A percentile compares a stretch with the other conserved stretches of the same genome.
Conservation (phyloP, 2,113 vertebrate species). For the Vanacampus margaritifer region DNA sequence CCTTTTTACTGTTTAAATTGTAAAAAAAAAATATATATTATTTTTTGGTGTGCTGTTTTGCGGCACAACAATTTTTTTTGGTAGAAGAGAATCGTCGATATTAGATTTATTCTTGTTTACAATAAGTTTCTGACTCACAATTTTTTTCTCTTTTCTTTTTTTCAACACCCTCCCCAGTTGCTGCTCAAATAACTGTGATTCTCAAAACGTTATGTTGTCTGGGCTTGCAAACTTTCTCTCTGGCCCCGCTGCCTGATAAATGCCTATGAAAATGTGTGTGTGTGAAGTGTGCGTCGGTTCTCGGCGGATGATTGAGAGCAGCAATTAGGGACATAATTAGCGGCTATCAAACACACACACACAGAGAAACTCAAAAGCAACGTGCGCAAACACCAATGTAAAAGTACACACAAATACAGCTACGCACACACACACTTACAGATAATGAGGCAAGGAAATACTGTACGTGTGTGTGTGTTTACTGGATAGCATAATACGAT, state of each 20-base stretch:
- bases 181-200: conserved; percentile 17
- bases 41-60: too few species aligned
- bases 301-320: conserved; percentile 65
- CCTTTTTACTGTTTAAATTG: too few species aligned
- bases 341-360: conserved; percentile 51
- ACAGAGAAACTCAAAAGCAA: conserved; percentile 2
- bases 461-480: conserved; percentile 49
- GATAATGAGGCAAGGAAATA: conserved; percentile 47
- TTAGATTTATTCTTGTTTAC: too few species aligned
- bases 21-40: too few species aligned
- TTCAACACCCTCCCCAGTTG: background rate
- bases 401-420: conserved; percentile 12
- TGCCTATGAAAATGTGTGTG: conserved; percentile 12
- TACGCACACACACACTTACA: conserved; percentile 14
- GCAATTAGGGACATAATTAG: conserved; percentile 70
- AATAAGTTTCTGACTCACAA: too few species aligned
- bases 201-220: conserved; percentile 18
- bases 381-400: conserved; percentile 25
- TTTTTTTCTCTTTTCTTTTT: background rate
- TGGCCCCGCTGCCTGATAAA: conserved; percentile 57
- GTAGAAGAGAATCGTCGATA: too few species aligned
- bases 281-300: conserved; percentile 29
- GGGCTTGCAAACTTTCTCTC: conserved; percentile 49
- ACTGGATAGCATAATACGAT: conserved; percentile 56
- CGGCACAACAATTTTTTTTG: too few species aligned